A percentile compares a stretch with the other conserved stretches of the same genome.
Evolutionary conservation across 2,888 invertebrate species (phyloP).

Genomic region (Osmoderma eremita): DNA sequence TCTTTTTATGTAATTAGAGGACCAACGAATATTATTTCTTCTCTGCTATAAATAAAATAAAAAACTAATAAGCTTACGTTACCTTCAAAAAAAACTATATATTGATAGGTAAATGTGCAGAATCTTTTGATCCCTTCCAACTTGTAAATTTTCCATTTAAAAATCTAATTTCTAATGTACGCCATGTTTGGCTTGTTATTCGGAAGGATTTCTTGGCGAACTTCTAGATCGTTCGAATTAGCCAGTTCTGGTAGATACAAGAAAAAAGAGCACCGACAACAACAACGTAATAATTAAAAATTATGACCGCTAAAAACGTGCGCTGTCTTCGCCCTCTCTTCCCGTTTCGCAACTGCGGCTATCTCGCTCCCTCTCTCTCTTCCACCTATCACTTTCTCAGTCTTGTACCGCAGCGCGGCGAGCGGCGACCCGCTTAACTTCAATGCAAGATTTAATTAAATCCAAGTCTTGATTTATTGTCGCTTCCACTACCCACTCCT

Average conservation of each 20-base stretch:
- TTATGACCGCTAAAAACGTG: constrained; percentile 44
- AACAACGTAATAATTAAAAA: constrained; percentile 43
- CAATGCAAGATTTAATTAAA: constrained; percentile 69
- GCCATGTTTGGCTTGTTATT: background rate
- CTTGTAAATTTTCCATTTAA: too few relatives aligned
- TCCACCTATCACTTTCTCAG: constrained; percentile 40
- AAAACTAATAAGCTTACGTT: too few relatives aligned
- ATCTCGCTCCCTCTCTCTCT: constrained; percentile 37
- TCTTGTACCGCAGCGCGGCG: constrained; percentile 62
- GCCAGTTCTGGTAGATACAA: constrained; percentile 36
- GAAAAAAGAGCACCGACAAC: constrained; percentile 33
- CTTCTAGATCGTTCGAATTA: constrained; percentile 38
- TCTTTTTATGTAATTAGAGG: too few relatives aligned
- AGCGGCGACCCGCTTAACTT: constrained; percentile 66
- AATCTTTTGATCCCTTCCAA: too few relatives aligned
- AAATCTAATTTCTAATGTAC: too few relatives aligned
- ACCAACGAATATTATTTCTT: too few relatives aligned
- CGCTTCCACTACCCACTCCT: constrained; percentile 56
- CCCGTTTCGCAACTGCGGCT: background rate
- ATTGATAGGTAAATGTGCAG: too few relatives aligned
- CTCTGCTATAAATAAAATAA: too few relatives aligned
- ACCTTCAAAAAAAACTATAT: too few relatives aligned
- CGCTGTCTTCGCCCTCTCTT: constrained; percentile 18
- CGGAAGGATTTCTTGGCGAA: constrained; percentile 8
- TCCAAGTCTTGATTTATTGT: constrained; percentile 68